Base-by-base conservation (phyloP, 2,797 vertebrate genomes). In the Hemibagrus guttatus region DNA sequence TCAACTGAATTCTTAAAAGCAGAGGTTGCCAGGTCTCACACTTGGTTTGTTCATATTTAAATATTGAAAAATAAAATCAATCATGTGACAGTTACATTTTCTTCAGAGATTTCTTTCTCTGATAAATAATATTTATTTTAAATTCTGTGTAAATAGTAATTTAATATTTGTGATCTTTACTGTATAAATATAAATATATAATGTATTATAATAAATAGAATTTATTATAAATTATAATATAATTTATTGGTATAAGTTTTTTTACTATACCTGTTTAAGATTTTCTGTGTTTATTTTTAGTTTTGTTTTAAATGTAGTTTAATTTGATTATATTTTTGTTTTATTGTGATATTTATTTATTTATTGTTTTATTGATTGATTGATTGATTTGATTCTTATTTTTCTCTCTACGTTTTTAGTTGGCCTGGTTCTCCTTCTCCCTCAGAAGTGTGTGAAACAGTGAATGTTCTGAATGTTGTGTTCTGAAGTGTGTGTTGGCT, bases 401-500 rank as follows among this genome's bases (percentile, higher is more conserved):
- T 42, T 49, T 46, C 16, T 42, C 8, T 13, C 16, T 75, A 16
- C 52, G 26, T 17, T 52, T 52, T 16, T 4, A 69, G 16, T 39
- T 26, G 13, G 39, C 12, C 71, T n/a, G 49, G 46, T 52, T 52
- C 16, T 74, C 16, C 19, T 64, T 21, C 26, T 52, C 59, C 16
- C 13, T 49, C 81, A 21, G 39, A 49, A 17, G 31, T 81, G 58
- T 63, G 78, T 61, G 35, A 46, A 81, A 17, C 35, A 46, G 21
- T 63, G 42, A 63, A 81, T 81, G 78, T 63, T 42, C 54, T 35
- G 76, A 79, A 79, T 58, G 54, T 39, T 31, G 54, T 79, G 54
- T 39, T 81, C 58, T 63, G 78, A 63, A 16, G 12, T 80, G 56
- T 7, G 76, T 79, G 83, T 81, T 90, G 87, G 85, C 87, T 79